These are phyloP conservation scores for Tachysurus vachellii DNA, from an alignment of 2,113 vertebrate species.

Conservation along the genomic window DNA sequence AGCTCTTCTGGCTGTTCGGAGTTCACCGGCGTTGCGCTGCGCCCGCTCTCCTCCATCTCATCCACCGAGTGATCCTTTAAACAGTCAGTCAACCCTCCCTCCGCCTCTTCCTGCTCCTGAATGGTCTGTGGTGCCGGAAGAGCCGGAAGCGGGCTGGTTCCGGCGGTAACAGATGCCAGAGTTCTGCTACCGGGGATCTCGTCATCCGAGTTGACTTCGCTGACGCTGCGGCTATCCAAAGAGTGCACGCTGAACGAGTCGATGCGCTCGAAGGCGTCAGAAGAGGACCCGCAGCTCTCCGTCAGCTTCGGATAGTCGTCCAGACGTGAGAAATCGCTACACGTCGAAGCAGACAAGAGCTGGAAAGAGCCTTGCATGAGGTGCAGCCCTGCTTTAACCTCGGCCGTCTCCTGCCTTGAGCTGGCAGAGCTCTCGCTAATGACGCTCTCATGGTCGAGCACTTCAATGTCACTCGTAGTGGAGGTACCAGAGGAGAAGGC, in stretches of 20 bases:
- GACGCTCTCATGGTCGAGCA: constrained; percentile 96
- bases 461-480: constrained; percentile 98
- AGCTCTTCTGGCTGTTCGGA: constrained; percentile 87
- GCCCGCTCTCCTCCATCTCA: constrained; percentile 96
- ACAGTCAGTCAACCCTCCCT: constrained; percentile 67
- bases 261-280: constrained; percentile 96
- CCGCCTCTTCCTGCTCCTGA: constrained; percentile 61
- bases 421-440: constrained; percentile 96
- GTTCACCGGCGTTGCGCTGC: constrained; percentile 94
- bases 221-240: constrained; percentile 94
- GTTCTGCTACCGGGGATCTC: constrained; percentile 86
- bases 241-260: constrained; percentile 97
- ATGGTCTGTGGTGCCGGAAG: background rate
- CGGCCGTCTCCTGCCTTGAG: constrained; percentile 88
- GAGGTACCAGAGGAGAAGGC: constrained; percentile 98
- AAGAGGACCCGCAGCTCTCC: constrained; percentile 92
- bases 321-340: constrained; percentile 84
- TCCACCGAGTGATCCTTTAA: constrained; percentile 72
- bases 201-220: constrained; percentile 97
- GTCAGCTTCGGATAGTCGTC: constrained; percentile 96
- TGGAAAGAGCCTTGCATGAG: constrained; percentile 98
- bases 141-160: constrained; percentile 55
- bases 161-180: constrained; percentile 76
- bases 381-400: constrained; percentile 88
- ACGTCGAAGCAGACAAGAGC: constrained; percentile 90